Evolutionary conservation across 2,113 vertebrate genomes (phyloP).

Genomic region (Plecturocebus donacophilus): DNA sequence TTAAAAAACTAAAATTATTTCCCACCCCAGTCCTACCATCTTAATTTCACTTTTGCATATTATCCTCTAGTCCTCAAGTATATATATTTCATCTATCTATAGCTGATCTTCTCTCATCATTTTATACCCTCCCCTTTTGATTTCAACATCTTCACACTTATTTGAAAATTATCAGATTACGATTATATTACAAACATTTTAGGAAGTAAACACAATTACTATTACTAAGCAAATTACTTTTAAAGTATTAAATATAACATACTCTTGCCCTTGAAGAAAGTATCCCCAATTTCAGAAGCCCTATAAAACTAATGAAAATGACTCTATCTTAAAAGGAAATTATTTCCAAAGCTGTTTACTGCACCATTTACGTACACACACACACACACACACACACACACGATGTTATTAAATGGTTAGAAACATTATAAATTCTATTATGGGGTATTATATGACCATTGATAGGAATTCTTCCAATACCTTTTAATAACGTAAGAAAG

Average conservation of each 20-base stretch:
- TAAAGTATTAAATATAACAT: constrained; percentile 20
- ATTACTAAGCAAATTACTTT: constrained; percentile 33
- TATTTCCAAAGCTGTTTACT: neutral
- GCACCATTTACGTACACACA: neutral
- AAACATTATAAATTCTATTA: neutral
- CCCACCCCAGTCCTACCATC: neutral
- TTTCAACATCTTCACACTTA: constrained; percentile 27
- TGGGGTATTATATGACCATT: neutral
- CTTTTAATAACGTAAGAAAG: neutral
- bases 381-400: neutral
- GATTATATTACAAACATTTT: neutral
- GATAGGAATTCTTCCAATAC: neutral
- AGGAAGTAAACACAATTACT: constrained; percentile 28
- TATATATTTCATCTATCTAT: neutral
- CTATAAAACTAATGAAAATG: neutral
- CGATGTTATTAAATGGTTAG: neutral
- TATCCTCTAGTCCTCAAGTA: neutral
- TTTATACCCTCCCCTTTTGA: constrained; percentile 4
- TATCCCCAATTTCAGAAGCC: neutral
- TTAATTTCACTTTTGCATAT: neutral
- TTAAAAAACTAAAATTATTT: neutral
- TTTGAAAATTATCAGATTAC: neutral
- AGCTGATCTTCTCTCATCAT: neutral
- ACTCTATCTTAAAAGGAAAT: neutral
- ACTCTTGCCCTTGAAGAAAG: constrained; percentile 30